A percentile compares a stretch with the other conserved stretches of the same genome.
phyloP scores from a whole-genome alignment of 2,888 invertebrate species.

The Nematopogon swammerdamellus region DNA sequence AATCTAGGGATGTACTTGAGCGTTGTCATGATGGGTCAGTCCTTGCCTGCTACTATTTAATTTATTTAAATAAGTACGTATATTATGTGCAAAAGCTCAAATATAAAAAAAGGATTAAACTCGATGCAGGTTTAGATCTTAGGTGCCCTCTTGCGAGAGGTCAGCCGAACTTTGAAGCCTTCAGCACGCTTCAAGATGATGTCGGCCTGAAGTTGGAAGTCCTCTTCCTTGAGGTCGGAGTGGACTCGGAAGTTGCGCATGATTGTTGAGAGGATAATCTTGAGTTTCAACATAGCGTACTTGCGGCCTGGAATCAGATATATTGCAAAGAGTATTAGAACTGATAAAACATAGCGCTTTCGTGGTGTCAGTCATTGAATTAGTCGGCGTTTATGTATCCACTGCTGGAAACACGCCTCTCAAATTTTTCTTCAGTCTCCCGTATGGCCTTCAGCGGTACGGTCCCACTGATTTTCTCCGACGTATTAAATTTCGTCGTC shows the following conservation, averaged over 20 bases:
- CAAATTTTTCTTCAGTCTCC: too few species aligned
- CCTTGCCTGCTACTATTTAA: too few species aligned
- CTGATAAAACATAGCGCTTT: neutral
- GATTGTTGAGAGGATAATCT: constrained; percentile 73
- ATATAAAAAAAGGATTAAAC: neutral
- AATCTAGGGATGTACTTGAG: too few species aligned
- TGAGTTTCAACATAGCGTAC: constrained; percentile 77
- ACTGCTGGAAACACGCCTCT: too few species aligned
- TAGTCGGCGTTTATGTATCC: too few species aligned
- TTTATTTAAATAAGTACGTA: too few species aligned
- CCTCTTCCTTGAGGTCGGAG: constrained; percentile 63
- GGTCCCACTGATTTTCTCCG: too few species aligned
- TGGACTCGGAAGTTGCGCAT: constrained; percentile 69
- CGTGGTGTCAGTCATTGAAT: too few species aligned
- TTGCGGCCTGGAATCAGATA: constrained; percentile 61
- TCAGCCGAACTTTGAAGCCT: constrained; percentile 70
- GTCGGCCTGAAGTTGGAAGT: constrained; percentile 71
- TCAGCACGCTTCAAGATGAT: constrained; percentile 75
- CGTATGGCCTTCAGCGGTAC: too few species aligned
- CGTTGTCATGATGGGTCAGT: too few species aligned
- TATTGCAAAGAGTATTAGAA: neutral
- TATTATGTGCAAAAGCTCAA: too few species aligned
- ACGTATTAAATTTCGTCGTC: too few species aligned
- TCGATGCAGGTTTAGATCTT: constrained; percentile 16
- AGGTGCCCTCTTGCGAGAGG: constrained; percentile 57